Evolutionary conservation across 2,113 vertebrate genomes (phyloP).

Genomic region (Ophiodon elongatus): DNA sequence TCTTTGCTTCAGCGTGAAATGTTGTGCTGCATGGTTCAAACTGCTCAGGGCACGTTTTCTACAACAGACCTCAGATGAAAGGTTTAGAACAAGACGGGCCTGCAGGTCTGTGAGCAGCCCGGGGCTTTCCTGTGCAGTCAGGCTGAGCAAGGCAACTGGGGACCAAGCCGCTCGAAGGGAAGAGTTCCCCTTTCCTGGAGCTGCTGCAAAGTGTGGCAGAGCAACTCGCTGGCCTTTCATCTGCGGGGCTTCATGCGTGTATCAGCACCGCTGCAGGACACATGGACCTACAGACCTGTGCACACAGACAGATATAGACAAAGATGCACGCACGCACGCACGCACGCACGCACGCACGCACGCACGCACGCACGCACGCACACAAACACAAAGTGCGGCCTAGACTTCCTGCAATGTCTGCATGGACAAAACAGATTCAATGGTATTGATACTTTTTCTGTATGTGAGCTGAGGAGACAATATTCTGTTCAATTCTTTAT

Average conservation of each 20-base stretch:
- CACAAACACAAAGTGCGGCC: not conserved
- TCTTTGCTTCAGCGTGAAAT: conserved; percentile 43
- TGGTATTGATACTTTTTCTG: not conserved
- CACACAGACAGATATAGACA: conserved; percentile 44
- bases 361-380: not conserved
- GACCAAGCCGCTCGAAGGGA: conserved; percentile 39
- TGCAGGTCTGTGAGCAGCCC: conserved; percentile 64
- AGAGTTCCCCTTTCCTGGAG: conserved; percentile 43
- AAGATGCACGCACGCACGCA: conserved; percentile 1
- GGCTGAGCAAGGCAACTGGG: conserved; percentile 62
- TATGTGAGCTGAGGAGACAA: not conserved
- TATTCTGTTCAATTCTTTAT: not conserved
- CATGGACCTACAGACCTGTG: conserved; percentile 32
- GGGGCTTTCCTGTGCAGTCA: conserved; percentile 66
- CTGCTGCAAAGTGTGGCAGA: conserved; percentile 40
- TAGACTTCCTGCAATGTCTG: not conserved
- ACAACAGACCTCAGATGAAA: conserved; percentile 68
- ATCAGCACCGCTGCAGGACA: conserved; percentile 35
- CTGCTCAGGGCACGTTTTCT: conserved; percentile 52
- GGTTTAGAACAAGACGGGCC: conserved; percentile 62
- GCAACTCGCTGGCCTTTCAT: conserved; percentile 43
- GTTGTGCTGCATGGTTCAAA: conserved; percentile 45
- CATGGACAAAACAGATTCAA: not conserved
- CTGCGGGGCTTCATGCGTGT: conserved; percentile 37
- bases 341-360: not conserved